A percentile compares a stretch with the other conserved stretches of the same genome.
Conservation (phyloP, 2,888 invertebrate genomes). For the Cephus pygmeus region DNA sequence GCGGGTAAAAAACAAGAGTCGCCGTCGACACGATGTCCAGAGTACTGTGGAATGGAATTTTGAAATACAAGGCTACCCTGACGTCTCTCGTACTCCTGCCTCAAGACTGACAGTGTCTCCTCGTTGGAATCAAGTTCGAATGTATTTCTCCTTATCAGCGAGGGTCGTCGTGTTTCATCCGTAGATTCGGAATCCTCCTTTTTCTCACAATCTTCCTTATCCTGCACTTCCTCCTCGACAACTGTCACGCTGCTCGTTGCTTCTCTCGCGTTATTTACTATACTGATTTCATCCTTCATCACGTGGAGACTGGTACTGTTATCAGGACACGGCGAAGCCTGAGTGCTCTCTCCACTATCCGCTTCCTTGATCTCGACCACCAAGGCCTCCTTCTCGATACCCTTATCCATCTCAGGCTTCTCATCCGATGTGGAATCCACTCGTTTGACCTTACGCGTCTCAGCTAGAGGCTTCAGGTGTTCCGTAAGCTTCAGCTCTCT, state of each 20-base stretch:
- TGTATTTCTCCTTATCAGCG: slow-evolving; percentile 64
- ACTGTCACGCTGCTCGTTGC: slow-evolving; percentile 20
- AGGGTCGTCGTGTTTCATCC: slow-evolving; percentile 37
- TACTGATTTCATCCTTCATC: slow-evolving; percentile 10
- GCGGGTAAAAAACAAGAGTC: slow-evolving; percentile 46
- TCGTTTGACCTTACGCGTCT: slow-evolving; percentile 45
- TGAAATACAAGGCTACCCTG: slow-evolving; percentile 73
- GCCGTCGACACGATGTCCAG: slow-evolving; percentile 68
- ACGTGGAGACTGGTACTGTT: slow-evolving; percentile 44
- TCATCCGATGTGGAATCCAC: slow-evolving; percentile 44
- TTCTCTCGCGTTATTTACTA: slow-evolving; percentile 8
- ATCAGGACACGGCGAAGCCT: slow-evolving; percentile 61
- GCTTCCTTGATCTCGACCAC: slow-evolving; percentile 63
- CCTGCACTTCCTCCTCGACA: slow-evolving; percentile 17
- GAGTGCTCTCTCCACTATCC: slow-evolving; percentile 61
- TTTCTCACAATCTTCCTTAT: slow-evolving; percentile 16
- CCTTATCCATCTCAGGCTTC: slow-evolving; percentile 34
- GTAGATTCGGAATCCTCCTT: slow-evolving; percentile 15
- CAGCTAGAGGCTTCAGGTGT: slow-evolving; percentile 47
- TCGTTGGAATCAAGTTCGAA: slow-evolving; percentile 67
- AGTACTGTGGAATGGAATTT: slow-evolving; percentile 73
- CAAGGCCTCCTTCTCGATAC: slow-evolving; percentile 56
- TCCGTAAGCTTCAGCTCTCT: slow-evolving; percentile 57
- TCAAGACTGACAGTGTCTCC: slow-evolving; percentile 61
- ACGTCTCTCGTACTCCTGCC: slow-evolving; percentile 71